Conservation (phyloP, 2,113 vertebrate species). For the Myotis lucifugus region DNA sequence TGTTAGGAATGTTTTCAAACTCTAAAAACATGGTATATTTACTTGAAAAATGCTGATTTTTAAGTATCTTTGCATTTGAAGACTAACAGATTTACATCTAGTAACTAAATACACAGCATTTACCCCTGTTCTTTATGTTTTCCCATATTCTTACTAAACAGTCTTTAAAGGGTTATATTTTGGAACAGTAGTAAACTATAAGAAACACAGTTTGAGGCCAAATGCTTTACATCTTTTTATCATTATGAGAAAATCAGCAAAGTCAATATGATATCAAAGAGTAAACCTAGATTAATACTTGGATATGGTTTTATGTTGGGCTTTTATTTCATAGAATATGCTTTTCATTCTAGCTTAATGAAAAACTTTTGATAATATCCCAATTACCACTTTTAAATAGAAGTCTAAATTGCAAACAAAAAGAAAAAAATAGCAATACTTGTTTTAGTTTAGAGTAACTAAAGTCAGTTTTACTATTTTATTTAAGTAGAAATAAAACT, state of each 20-base stretch:
- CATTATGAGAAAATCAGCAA: not conserved
- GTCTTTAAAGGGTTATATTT: not conserved
- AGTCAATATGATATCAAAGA: not conserved
- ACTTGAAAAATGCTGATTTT: conserved; percentile 7
- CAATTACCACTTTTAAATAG: conserved; percentile 1
- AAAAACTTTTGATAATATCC: not conserved
- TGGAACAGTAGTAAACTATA: not conserved
- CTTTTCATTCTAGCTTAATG: not conserved
- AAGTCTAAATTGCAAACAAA: not conserved
- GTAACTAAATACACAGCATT: not conserved
- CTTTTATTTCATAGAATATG: not conserved
- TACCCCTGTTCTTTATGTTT: not conserved
- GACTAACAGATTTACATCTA: not conserved
- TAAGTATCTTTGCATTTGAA: not conserved
- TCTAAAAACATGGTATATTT: not conserved
- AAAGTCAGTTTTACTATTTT: not conserved
- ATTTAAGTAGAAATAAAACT: conserved; percentile 22
- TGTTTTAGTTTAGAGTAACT: not conserved
- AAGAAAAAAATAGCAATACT: not conserved
- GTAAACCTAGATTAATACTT: conserved; percentile 13
- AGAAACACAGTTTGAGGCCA: not conserved
- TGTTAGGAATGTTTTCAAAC: not conserved
- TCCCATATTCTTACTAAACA: not conserved
- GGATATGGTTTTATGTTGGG: not conserved
- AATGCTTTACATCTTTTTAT: not conserved